phyloP scores from a whole-genome alignment of 2,113 vertebrate species.

The Oryctolagus cuniculus region mOryCun1.1 NC_091432.1:199162501-199163000 shows the following conservation, averaged over 20 bases:
- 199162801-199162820: neutral
- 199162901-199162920: neutral
- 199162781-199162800: neutral
- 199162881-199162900: neutral
- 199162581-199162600: too few relatives aligned
- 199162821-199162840: neutral
- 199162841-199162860: fast-evolving
- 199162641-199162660: neutral
- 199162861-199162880: fast-evolving
- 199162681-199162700: neutral
- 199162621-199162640: fast-evolving
- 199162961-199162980: neutral
- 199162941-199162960: neutral
- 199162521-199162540: too few relatives aligned
- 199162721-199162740: neutral
- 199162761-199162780: neutral
- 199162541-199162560: too few relatives aligned
- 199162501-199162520: too few relatives aligned
- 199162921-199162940: neutral
- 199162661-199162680: neutral
- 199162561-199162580: too few relatives aligned
- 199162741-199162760: neutral
- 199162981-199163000: neutral
- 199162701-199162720: too few relatives aligned
- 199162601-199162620: too few relatives aligned